phyloP scores from a whole-genome alignment of 2,888 invertebrate genomes.

The Drosophila ezoana region DNA sequence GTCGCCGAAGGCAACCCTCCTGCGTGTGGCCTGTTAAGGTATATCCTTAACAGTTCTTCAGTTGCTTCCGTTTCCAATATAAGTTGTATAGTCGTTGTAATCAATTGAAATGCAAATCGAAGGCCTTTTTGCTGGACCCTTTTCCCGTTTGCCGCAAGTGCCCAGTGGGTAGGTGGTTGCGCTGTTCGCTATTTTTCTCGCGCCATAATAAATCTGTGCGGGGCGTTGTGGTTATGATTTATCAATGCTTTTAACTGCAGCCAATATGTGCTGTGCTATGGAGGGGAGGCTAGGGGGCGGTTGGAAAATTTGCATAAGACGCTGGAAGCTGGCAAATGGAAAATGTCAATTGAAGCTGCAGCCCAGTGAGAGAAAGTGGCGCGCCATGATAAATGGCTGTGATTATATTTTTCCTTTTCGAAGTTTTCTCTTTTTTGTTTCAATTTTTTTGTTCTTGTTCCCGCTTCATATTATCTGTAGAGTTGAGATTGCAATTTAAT shows the following conservation, averaged over 20 bases:
- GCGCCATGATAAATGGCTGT: constrained; percentile 71
- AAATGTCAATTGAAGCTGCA: constrained; percentile 76
- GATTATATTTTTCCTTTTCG: constrained; percentile 55
- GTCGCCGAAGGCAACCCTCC: too few species aligned
- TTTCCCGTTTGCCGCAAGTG: background rate
- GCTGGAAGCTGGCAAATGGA: constrained; percentile 58
- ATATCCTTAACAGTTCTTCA: background rate
- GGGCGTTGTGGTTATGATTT: constrained; percentile 74
- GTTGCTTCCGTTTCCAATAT: background rate
- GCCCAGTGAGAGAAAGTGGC: constrained; percentile 33
- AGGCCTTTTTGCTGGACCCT: constrained; percentile 3
- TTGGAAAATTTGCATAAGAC: constrained; percentile 36
- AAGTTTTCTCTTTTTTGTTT: constrained; percentile 28
- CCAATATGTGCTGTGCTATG: constrained; percentile 44
- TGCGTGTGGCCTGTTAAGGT: too few species aligned
- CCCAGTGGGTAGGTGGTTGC: constrained; percentile 5
- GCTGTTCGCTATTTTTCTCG: constrained; percentile 25
- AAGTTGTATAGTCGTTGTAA: constrained; percentile 7
- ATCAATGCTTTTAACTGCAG: constrained; percentile 81
- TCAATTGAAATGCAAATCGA: constrained; percentile 48
- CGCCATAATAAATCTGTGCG: constrained; percentile 53
- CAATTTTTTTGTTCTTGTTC: constrained; percentile 19
- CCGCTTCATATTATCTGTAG: constrained; percentile 56
- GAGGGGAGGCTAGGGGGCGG: background rate
- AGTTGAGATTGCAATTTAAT: constrained; percentile 77